phyloP scores from a whole-genome alignment of 1,140 invertebrate genomes.

The Cotesia glomerata region DNA sequence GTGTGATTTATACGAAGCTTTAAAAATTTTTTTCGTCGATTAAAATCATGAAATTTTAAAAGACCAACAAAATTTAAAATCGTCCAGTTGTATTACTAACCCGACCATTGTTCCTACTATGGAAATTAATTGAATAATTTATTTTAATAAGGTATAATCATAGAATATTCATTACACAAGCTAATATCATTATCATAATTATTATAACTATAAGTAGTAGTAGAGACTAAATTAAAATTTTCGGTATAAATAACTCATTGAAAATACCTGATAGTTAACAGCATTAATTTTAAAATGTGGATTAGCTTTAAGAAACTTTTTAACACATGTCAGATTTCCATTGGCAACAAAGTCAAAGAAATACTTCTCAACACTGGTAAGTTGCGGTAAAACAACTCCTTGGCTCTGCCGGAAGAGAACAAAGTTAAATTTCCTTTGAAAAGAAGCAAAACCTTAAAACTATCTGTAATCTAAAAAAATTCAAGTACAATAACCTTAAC shows the following conservation, averaged over 20 bases:
- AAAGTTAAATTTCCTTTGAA: not conserved
- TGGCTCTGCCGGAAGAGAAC: conserved; percentile 23
- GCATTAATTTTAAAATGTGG: conserved; percentile 62
- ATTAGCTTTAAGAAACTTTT: conserved; percentile 52
- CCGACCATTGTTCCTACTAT: conserved; percentile 60
- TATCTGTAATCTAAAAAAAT: conserved; percentile 2
- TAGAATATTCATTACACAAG: not conserved
- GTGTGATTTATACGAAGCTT: too few relatives aligned
- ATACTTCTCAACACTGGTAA: conserved; percentile 58
- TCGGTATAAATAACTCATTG: not conserved
- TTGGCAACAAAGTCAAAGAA: conserved; percentile 61
- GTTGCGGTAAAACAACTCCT: conserved; percentile 56
- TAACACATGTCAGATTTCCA: conserved; percentile 52
- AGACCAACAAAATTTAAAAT: too few relatives aligned
- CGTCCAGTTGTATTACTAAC: too few relatives aligned
- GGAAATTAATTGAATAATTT: conserved; percentile 61
- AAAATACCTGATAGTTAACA: conserved; percentile 61
- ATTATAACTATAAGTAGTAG: not conserved
- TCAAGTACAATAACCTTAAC: too few relatives aligned
- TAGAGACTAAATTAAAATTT: not conserved
- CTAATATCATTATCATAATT: not conserved
- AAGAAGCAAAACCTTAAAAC: not conserved
- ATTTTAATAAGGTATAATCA: conserved; percentile 56
- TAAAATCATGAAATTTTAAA: too few relatives aligned
- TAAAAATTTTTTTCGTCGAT: too few relatives aligned